These are phyloP conservation scores for Zaprionus vittiger DNA, from an alignment of 1,140 invertebrate genomes.

Conservation along the genomic window DNA sequence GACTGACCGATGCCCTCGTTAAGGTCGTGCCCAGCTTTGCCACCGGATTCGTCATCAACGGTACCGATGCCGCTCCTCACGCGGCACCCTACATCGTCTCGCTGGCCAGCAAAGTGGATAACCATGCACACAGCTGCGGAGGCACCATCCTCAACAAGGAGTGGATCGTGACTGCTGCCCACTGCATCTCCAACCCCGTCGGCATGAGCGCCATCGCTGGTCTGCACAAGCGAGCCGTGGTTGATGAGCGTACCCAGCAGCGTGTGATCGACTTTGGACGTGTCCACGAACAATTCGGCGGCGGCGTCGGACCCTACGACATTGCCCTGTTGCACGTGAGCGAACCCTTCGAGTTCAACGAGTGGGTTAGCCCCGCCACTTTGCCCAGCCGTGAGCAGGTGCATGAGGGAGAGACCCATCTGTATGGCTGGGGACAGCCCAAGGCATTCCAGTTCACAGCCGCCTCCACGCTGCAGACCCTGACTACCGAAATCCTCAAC, in stretches of 20 bases:
- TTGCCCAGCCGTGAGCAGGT: conserved; percentile 84
- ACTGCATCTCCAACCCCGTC: conserved; percentile 58
- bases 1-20: conserved; percentile 44
- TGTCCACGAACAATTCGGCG: conserved; percentile 85
- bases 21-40: conserved; percentile 73
- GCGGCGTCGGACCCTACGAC: conserved; percentile 86
- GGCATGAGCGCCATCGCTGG: conserved; percentile 69
- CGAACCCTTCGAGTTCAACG: conserved; percentile 85
- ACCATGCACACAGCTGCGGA: conserved; percentile 73
- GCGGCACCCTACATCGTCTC: conserved; percentile 79
- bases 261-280: conserved; percentile 77
- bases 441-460: conserved; percentile 51
- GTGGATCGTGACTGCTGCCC: conserved; percentile 73
- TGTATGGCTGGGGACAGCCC: conserved; percentile 86
- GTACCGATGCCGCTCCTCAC: conserved; percentile 68
- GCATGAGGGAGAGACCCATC: conserved; percentile 79
- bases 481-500: conserved; percentile 82
- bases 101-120: conserved; percentile 35
- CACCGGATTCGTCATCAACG: conserved; percentile 79
- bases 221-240: conserved; percentile 55
- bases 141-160: conserved; percentile 67
- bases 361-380: conserved; percentile 85
- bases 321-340: conserved; percentile 87
- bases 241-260: conserved; percentile 85
- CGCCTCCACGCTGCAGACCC: conserved; percentile 82